Conservation (phyloP, 2,888 invertebrate genomes). For the Axea sp. region DNA sequence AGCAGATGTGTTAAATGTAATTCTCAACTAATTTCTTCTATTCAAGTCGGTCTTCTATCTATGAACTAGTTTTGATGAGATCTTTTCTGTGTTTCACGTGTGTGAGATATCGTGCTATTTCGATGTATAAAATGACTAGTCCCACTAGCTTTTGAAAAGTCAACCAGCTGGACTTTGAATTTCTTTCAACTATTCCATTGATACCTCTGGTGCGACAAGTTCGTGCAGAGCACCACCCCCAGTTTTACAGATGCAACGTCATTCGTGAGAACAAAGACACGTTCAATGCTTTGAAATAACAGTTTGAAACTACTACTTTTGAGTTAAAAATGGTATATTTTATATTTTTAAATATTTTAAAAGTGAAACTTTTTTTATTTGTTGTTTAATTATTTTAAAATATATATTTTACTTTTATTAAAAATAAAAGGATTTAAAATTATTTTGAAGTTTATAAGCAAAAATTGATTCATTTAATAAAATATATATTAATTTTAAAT, state of each 20-base stretch:
- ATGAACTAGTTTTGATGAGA: constrained; percentile 67
- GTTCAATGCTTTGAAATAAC: too few species aligned
- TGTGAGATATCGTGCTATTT: constrained; percentile 39
- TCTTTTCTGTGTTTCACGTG: constrained; percentile 59
- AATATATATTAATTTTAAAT: too few species aligned
- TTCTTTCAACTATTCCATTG: constrained; percentile 52
- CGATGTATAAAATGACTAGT: constrained; percentile 42
- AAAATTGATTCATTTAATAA: too few species aligned
- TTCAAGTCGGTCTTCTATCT: constrained; percentile 66
- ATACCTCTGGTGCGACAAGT: constrained; percentile 42
- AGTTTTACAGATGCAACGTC: constrained; percentile 34
- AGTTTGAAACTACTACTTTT: too few species aligned
- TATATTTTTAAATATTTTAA: too few species aligned
- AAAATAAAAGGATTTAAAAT: too few species aligned
- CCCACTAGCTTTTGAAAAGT: constrained; percentile 37
- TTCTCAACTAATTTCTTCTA: constrained; percentile 68
- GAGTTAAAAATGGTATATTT: too few species aligned
- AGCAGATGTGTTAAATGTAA: constrained; percentile 50
- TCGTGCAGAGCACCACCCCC: constrained; percentile 25
- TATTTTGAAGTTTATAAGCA: too few species aligned
- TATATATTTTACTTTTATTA: too few species aligned
- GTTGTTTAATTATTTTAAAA: too few species aligned
- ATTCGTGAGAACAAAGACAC: too few species aligned
- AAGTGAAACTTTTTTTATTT: too few species aligned
- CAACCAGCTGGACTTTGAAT: constrained; percentile 45